A percentile compares a stretch with the other conserved stretches of the same genome.
Evolutionary conservation across 2,888 invertebrate species (phyloP).

Genomic region (Gastrophysa polygoni): DNA sequence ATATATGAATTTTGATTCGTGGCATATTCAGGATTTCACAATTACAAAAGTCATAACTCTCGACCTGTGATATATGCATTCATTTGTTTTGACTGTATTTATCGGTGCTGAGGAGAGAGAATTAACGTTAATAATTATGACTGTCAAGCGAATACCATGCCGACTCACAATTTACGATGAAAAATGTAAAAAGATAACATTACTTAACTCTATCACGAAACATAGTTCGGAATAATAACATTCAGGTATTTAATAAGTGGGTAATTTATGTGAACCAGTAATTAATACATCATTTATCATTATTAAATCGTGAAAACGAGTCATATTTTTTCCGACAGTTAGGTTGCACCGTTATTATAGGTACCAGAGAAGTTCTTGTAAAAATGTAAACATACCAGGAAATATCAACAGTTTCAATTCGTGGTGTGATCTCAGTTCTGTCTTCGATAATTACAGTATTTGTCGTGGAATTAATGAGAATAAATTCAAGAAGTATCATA

Average conservation of each 20-base stretch:
- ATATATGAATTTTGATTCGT: too few relatives aligned
- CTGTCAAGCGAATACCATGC: not conserved
- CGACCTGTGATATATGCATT: too few relatives aligned
- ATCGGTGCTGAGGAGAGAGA: not conserved
- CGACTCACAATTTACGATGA: slow-evolving; percentile 2
- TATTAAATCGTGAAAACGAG: slow-evolving; percentile 17
- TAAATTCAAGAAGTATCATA: too few relatives aligned
- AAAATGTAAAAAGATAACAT: slow-evolving; percentile 16
- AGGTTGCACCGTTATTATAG: slow-evolving; percentile 4
- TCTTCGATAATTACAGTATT: too few relatives aligned
- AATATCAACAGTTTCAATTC: too few relatives aligned
- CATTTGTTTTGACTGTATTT: not conserved
- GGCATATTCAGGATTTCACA: too few relatives aligned
- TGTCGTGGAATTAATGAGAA: too few relatives aligned
- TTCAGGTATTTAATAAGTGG: slow-evolving; percentile 9
- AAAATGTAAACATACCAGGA: too few relatives aligned
- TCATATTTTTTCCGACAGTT: slow-evolving; percentile 1
- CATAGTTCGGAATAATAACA: slow-evolving; percentile 12
- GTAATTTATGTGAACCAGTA: slow-evolving; percentile 12
- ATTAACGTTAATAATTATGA: not conserved
- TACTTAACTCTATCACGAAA: slow-evolving; percentile 13
- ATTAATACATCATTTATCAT: slow-evolving; percentile 16
- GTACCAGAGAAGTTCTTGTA: too few relatives aligned
- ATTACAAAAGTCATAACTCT: too few relatives aligned
- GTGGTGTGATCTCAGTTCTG: too few relatives aligned